A percentile compares a stretch with the other conserved stretches of the same genome.
These are phyloP conservation scores for Pardosa pseudoannulata DNA, from an alignment of 2,888 invertebrate genomes.

Conservation along the genomic window DNA sequence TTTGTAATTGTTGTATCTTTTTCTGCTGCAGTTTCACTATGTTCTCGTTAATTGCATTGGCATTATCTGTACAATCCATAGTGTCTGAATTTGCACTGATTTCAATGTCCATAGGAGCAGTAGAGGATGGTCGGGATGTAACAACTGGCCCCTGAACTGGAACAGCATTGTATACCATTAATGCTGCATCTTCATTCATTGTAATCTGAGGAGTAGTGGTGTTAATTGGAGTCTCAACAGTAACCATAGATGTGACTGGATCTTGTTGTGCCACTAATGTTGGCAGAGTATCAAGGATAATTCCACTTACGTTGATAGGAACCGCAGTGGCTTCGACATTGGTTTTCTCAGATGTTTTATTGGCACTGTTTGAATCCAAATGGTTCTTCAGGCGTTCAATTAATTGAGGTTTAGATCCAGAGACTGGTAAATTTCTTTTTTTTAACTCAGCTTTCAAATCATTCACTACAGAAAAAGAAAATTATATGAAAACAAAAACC, in stretches of 20 bases:
- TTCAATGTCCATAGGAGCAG: slow-evolving; percentile 77
- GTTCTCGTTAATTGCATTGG: slow-evolving; percentile 52
- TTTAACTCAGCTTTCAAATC: slow-evolving; percentile 96
- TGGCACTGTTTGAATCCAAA: slow-evolving; percentile 75
- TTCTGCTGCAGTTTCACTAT: slow-evolving; percentile 82
- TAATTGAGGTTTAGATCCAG: slow-evolving; percentile 95
- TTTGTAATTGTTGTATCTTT: slow-evolving; percentile 90
- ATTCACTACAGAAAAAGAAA: slow-evolving; percentile 81
- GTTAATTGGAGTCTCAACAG: slow-evolving; percentile 33
- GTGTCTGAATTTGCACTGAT: slow-evolving; percentile 70
- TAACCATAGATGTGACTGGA: slow-evolving; percentile 33
- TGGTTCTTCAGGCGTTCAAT: slow-evolving; percentile 90
- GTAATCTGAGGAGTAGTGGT: slow-evolving; percentile 21
- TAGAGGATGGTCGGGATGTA: slow-evolving; percentile 77
- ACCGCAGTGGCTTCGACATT: slow-evolving; percentile 45
- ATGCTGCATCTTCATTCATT: slow-evolving; percentile 19
- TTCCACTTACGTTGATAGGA: slow-evolving; percentile 58
- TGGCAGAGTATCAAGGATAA: slow-evolving; percentile 55
- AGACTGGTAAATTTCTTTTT: slow-evolving; percentile 94
- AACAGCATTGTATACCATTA: slow-evolving; percentile 64
- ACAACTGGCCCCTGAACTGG: slow-evolving; percentile 50
- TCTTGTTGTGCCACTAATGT: slow-evolving; percentile 37
- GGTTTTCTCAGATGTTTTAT: slow-evolving; percentile 24
- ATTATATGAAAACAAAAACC: no score
- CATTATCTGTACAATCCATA: slow-evolving; percentile 73